phyloP scores from a whole-genome alignment of 2,888 invertebrate species.

The Plebejus argus region DNA sequence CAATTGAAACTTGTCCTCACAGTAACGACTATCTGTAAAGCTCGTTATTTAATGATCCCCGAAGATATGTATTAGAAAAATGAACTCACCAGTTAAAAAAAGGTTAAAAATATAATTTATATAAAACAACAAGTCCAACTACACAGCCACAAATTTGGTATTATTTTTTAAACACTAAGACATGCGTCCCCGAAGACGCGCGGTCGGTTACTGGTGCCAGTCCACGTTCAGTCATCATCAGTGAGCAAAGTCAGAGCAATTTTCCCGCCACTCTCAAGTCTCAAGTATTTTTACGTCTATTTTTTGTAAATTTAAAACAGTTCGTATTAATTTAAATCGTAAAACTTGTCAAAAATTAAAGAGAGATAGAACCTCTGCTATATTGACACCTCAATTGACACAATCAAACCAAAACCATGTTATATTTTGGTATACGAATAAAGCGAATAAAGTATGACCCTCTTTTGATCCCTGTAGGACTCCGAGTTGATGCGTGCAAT shows the following conservation, averaged over 20 bases:
- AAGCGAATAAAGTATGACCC: not conserved
- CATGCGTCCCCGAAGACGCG: constrained; percentile 56
- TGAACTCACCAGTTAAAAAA: constrained; percentile 7
- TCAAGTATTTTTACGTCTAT: constrained; percentile 36
- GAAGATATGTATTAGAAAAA: not conserved
- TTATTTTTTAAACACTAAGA: constrained; percentile 17
- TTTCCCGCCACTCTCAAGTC: constrained; percentile 40
- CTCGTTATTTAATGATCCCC: not conserved
- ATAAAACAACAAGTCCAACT: not conserved
- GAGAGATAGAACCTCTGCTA: too few relatives aligned
- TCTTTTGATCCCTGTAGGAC: not conserved
- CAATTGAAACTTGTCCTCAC: constrained; percentile 2
- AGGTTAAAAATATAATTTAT: not conserved
- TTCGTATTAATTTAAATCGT: too few relatives aligned
- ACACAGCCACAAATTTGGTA: constrained; percentile 53
- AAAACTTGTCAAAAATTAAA: too few relatives aligned
- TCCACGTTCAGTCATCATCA: constrained; percentile 36
- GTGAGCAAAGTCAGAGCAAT: too few relatives aligned
- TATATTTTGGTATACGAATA: not conserved
- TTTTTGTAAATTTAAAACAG: constrained; percentile 40
- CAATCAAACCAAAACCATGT: not conserved
- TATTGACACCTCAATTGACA: too few relatives aligned
- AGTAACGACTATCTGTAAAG: not conserved
- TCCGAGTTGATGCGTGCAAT: not conserved
- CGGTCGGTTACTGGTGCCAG: constrained; percentile 60